Conservation (phyloP, 2,888 invertebrate species). For the Apodemia zela region DNA sequence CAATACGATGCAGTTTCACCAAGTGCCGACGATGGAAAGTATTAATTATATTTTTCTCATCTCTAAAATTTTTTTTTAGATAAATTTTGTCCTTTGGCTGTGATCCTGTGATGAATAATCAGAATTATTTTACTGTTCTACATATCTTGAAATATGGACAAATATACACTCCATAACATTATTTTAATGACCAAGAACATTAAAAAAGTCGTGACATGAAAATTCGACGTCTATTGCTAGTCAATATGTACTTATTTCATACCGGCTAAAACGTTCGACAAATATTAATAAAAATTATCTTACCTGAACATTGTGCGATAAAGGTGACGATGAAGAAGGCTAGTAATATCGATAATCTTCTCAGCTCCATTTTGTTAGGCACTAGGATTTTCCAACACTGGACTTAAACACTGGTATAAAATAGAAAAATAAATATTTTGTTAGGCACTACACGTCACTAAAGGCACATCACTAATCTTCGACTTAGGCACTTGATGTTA, state of each 20-base stretch:
- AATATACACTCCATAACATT: no score
- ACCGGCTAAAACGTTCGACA: background rate
- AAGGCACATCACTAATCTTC: constrained; percentile 63
- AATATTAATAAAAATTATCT: constrained; percentile 28
- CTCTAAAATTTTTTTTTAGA: no score
- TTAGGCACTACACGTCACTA: constrained; percentile 47
- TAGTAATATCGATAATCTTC: constrained; percentile 49
- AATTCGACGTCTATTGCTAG: no score
- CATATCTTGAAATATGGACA: no score
- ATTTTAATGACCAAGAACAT: no score
- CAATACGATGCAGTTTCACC: no score
- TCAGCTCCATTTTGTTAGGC: constrained; percentile 53
- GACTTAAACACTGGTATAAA: constrained; percentile 30
- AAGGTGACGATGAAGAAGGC: constrained; percentile 52
- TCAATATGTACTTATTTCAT: background rate
- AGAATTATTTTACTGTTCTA: no score
- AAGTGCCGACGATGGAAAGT: no score
- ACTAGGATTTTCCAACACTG: constrained; percentile 20
- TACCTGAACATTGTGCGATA: constrained; percentile 62
- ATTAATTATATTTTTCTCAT: no score
- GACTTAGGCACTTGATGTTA: constrained; percentile 55
- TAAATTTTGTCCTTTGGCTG: no score
- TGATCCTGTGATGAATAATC: no score
- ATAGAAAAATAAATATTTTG: constrained; percentile 41
- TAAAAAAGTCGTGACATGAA: background rate